A percentile compares a stretch with the other conserved stretches of the same genome.
phyloP scores from a whole-genome alignment of 2,888 invertebrate species.

The Xylophagus ater region DNA sequence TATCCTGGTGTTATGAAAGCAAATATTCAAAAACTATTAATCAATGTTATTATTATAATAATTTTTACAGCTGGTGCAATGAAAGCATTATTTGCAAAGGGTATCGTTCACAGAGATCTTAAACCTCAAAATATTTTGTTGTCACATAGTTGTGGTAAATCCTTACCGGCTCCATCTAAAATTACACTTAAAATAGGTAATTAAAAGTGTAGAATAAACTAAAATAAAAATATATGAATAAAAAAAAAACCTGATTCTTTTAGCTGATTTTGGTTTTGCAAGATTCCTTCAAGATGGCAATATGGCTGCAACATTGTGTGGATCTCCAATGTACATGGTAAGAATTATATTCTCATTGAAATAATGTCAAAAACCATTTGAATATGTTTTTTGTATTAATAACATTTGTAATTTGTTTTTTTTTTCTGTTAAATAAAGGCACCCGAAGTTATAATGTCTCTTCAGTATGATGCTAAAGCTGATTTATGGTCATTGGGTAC shows the following conservation, averaged over 20 bases:
- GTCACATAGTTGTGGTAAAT: slow-evolving; percentile 52
- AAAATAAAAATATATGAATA: slow-evolving; percentile 2
- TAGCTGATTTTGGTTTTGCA: slow-evolving; percentile 99
- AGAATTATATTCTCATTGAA: slow-evolving; percentile 20
- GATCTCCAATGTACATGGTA: slow-evolving; percentile 99
- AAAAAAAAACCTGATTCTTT: slow-evolving; percentile 21
- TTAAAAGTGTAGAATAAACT: background rate
- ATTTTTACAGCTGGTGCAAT: slow-evolving; percentile 75
- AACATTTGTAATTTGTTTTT: background rate
- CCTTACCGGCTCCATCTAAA: slow-evolving; percentile 55
- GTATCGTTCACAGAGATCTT: slow-evolving; percentile 96
- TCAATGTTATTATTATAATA: slow-evolving; percentile 4
- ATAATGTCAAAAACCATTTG: background rate
- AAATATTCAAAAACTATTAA: no score
- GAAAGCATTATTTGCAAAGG: slow-evolving; percentile 93
- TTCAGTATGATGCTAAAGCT: slow-evolving; percentile 97
- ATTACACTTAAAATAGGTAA: slow-evolving; percentile 91
- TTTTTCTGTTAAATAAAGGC: no score
- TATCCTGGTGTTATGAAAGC: no score
- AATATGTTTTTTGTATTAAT: background rate
- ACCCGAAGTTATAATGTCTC: slow-evolving; percentile 98
- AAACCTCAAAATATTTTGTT: slow-evolving; percentile 99
- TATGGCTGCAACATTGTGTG: slow-evolving; percentile 98
- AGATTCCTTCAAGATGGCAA: slow-evolving; percentile 96
- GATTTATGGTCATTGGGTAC: slow-evolving; percentile 99